Evolutionary conservation across 2,888 invertebrate species (phyloP).

Genomic region (Salticus scenicus): DNA sequence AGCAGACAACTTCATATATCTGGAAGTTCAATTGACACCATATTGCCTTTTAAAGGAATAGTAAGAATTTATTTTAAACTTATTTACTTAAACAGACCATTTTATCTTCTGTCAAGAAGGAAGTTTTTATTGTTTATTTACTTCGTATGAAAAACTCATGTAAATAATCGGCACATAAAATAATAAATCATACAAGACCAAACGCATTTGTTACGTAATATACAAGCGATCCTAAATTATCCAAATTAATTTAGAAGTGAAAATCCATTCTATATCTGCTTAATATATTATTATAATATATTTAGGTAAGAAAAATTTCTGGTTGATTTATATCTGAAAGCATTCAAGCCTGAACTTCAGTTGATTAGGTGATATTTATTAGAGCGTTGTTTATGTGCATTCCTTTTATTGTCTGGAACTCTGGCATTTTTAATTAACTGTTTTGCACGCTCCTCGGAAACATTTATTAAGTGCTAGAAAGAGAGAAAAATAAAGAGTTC

Average conservation of each 20-base stretch:
- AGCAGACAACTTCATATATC: too few species aligned
- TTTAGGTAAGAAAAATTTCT: not conserved
- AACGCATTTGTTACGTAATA: constrained; percentile 46
- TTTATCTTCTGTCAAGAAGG: too few species aligned
- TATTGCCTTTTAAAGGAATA: too few species aligned
- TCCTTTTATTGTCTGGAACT: not conserved
- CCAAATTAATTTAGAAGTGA: constrained; percentile 55
- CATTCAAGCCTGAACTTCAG: not conserved
- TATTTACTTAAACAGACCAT: too few species aligned
- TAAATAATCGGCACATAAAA: too few species aligned
- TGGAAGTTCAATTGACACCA: too few species aligned
- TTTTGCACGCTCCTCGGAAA: not conserved
- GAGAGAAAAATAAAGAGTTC: too few species aligned
- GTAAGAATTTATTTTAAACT: too few species aligned
- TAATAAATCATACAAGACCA: too few species aligned
- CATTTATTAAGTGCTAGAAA: not conserved
- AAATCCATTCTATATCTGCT: constrained; percentile 50
- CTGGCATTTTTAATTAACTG: not conserved
- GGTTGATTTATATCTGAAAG: constrained; percentile 17
- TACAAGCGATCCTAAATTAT: constrained; percentile 57
- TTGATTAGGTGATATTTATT: not conserved
- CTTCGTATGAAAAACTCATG: too few species aligned
- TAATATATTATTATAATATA: constrained; percentile 40
- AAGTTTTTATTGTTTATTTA: too few species aligned
- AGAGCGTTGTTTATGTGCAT: not conserved